Evolutionary conservation across 2,113 vertebrate genomes (phyloP).

Genomic region (Semicossyphus pulcher): DNA sequence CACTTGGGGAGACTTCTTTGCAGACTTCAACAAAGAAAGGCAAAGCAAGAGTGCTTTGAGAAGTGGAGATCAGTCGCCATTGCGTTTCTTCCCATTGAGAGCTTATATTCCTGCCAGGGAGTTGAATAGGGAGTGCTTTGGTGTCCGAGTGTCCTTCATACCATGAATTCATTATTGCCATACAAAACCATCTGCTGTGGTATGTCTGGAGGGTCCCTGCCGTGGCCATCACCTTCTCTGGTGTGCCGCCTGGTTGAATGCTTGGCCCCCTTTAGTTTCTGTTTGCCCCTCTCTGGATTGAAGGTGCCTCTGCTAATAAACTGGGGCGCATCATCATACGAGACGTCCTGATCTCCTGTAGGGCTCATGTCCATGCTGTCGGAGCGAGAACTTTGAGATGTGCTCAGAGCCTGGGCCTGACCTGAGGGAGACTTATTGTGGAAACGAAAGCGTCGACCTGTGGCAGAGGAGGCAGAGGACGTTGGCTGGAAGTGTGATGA

Average conservation of each 20-base stretch:
- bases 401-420: slow-evolving; percentile 66
- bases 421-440: slow-evolving; percentile 88
- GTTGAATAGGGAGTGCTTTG: slow-evolving; percentile 49
- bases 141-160: slow-evolving; percentile 83
- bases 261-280: slow-evolving; percentile 91
- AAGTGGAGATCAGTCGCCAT: slow-evolving; percentile 41
- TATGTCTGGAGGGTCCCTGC: slow-evolving; percentile 86
- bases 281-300: slow-evolving; percentile 93
- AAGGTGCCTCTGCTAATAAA: slow-evolving; percentile 94
- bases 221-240: slow-evolving; percentile 80
- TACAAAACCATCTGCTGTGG: slow-evolving; percentile 88
- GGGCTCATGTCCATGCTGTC: slow-evolving; percentile 59
- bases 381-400: slow-evolving; percentile 5
- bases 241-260: slow-evolving; percentile 85
- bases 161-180: slow-evolving; percentile 97
- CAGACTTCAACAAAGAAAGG: slow-evolving; percentile 60
- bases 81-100: slow-evolving; percentile 23
- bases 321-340: slow-evolving; percentile 85
- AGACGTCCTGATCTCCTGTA: slow-evolving; percentile 74
- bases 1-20: slow-evolving; percentile 73
- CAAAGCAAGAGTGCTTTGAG: slow-evolving; percentile 62
- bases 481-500: slow-evolving; percentile 83
- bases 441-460: slow-evolving; percentile 88
- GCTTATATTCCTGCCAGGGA: slow-evolving; percentile 29
- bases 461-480: slow-evolving; percentile 79